Base-by-base conservation (phyloP, 2,113 vertebrate genomes). In the Phrynocephalus versicolor region DNA sequence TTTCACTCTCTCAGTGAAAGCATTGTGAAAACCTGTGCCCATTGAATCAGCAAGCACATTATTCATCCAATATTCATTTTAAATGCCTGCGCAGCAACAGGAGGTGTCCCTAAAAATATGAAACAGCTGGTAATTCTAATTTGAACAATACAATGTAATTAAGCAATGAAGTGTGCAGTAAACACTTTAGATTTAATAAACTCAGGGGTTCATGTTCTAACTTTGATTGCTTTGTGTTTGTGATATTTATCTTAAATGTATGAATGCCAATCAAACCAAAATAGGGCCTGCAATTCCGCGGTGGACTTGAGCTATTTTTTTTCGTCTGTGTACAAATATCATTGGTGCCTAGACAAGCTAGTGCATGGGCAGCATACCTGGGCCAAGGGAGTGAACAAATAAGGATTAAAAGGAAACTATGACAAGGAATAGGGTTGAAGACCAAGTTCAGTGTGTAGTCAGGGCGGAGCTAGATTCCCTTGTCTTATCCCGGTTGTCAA, bases 81-180 rank as follows among this genome's bases (percentile, higher is more conserved):
- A 62, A 39, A 73, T 72, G 76, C 84, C 35, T 37, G 3, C 27
- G 21, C 41, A 41, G 27, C 69, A 60, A 30, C 37, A 3, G 41
- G 72, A 73, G 77, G 77, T 72, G 77, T 73, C 77, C 77, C 67
- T 85, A 73, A 37, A 72, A 85, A 79, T 62, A 64, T 35, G 69
- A 72, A 73, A 77, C 84, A 85, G 69, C 69, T 85, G 84, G 76
- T 15, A 60, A 41, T 72, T 79, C 37, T 85, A 85, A 85, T 85
- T 85, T 85, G 55, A 72, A 93, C 94, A 94, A 94, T 92, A 64
- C 87, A 76, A 86, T 79, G 87, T 94, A 95, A 95, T 95, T 95
- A 95, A 93, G 83, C 88, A 70, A 85, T 88, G 91, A 92, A 93
- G 92, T 92, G 90, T 89, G 89, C 90, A 81, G 90, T 92, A 94